Base-by-base conservation (phyloP, 2,113 vertebrate genomes). In the Mohoua ochrocephala region DNA sequence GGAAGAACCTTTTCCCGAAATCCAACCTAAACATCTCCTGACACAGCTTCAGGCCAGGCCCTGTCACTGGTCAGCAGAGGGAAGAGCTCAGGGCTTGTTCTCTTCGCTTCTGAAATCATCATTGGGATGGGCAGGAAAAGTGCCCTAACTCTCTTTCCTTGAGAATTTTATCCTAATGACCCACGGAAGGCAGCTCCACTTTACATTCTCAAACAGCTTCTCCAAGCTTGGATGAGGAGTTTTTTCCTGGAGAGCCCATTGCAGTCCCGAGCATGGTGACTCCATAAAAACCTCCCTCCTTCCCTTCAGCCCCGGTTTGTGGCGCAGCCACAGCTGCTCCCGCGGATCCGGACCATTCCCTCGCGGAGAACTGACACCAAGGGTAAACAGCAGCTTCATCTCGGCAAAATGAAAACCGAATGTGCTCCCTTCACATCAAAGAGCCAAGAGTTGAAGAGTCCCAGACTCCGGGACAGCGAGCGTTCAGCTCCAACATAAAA, bases 361-460 rank as follows among this genome's bases (percentile, higher is more conserved):
- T 31, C 2, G 67, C 12, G 67, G 68, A 84, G 84, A 86, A 94
- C 69, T 3, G 81, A 68, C 93, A 75, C 52, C 10, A 35, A 67
- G n/a, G 57, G 95, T 49, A 93, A 97, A 61, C 75, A 78, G 73
- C 92, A 70, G 45, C 69, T 85, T 44, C 86, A 44, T 33, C 69
- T 9, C 21, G 16, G 47, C 56, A 1, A 76, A 94, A 96, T 93
- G 47, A 88, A 33, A 95, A 91, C 23, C 52, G 8, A 87, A 77
- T 80, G 81, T 70, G 56, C 76, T 94, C 60, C 82, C 64, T 71
- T 68, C 82, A 93, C 94, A 95, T 95, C 94, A 95, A 95, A 97
- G 97, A 44, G 70, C 37, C 78, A 81, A 18, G 67, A 24, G 28
- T 45, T 95, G 91, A 96, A 31, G 87, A 90, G 56, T 93, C 78